Evolutionary conservation across 2,113 vertebrate species (phyloP).

Genomic region (Pagrus major): DNA sequence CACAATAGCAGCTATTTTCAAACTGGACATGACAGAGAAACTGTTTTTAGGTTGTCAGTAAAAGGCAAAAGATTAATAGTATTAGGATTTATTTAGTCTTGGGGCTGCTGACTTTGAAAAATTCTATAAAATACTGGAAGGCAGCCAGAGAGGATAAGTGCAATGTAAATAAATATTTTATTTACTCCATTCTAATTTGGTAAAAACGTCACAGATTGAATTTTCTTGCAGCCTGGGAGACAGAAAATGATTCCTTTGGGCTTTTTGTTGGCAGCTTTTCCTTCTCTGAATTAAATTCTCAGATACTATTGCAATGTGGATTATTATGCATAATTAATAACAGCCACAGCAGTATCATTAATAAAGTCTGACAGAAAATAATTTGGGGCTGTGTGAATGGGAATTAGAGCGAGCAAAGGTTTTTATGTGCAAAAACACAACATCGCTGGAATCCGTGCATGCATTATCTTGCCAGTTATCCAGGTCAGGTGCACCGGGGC

Average conservation of each 20-base stretch:
- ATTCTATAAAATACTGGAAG: constrained; percentile 29
- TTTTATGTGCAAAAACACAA: not conserved
- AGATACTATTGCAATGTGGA: constrained; percentile 42
- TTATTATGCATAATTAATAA: constrained; percentile 65
- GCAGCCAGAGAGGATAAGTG: constrained; percentile 41
- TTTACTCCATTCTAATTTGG: constrained; percentile 59
- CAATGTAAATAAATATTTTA: constrained; percentile 60
- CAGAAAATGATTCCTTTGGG: constrained; percentile 45
- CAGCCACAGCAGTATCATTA: constrained; percentile 34
- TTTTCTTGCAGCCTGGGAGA: constrained; percentile 49
- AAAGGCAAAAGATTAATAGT: constrained; percentile 47
- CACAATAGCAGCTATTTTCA: constrained; percentile 64
- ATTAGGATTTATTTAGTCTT: constrained; percentile 31
- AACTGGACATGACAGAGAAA: constrained; percentile 53
- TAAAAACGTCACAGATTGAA: constrained; percentile 51
- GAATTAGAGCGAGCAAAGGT: constrained; percentile 5
- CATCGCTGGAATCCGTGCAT: constrained; percentile 11
- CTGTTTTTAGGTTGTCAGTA: constrained; percentile 42
- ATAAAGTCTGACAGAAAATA: constrained; percentile 51
- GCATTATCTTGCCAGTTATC: constrained; percentile 40
- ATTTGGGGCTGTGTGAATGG: constrained; percentile 29
- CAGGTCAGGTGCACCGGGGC: constrained; percentile 7
- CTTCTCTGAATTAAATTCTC: constrained; percentile 49
- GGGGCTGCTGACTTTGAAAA: constrained; percentile 32
- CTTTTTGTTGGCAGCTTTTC: constrained; percentile 30